Percentiles rank a stretch among this genome's conserved stretches.
These are phyloP conservation scores for Uromys caudimaculatus DNA, from an alignment of 2,797 vertebrate species.

Conservation along the genomic window DNA sequence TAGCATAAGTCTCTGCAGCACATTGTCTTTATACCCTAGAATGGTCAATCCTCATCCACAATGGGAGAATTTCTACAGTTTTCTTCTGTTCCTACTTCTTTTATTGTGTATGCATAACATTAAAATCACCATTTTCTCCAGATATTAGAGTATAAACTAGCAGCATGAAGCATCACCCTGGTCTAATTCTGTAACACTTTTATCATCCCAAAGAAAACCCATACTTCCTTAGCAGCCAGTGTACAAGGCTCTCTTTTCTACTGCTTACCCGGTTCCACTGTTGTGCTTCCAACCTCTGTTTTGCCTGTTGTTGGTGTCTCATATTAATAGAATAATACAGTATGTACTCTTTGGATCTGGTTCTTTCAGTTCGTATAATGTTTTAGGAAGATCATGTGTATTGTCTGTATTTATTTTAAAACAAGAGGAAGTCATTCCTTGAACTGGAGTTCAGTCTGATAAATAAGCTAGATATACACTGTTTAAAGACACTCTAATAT, in stretches of 20 bases:
- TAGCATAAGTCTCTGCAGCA: not conserved
- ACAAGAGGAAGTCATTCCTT: not conserved
- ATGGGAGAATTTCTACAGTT: not conserved
- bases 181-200: not conserved
- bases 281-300: not conserved
- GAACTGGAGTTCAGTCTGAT: not conserved
- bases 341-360: not conserved
- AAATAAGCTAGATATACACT: not conserved
- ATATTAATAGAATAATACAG: not conserved
- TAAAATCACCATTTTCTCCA: not conserved
- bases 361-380: not conserved
- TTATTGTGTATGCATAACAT: not conserved
- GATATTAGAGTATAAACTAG: not conserved
- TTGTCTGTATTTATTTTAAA: not conserved
- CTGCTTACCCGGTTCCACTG: too few relatives aligned
- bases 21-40: not conserved
- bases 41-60: not conserved
- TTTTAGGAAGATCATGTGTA: not conserved
- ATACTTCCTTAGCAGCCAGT: not conserved
- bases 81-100: not conserved
- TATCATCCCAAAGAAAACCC: not conserved
- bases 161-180: not conserved
- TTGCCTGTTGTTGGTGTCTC: not conserved
- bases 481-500: conserved; percentile 16
- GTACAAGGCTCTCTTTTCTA: accelerated